These are phyloP conservation scores for Gallinago paraguaiae DNA, from an alignment of 2,113 vertebrate species.

Conservation along the genomic window DNA sequence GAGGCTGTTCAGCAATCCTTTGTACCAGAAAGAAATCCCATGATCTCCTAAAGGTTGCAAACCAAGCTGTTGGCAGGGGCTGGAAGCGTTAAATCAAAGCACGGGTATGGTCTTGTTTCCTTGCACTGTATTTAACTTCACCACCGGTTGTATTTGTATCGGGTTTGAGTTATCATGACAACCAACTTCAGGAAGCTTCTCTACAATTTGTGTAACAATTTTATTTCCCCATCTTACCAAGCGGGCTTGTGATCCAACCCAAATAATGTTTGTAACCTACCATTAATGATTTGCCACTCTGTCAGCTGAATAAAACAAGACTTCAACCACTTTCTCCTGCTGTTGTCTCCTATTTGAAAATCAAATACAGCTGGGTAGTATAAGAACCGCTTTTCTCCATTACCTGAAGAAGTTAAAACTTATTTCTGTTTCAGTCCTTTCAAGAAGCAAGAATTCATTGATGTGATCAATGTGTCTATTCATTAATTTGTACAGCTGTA, in stretches of 20 bases:
- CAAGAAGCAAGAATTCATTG: background rate
- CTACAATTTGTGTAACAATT: constrained; percentile 55
- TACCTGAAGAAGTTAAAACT: background rate
- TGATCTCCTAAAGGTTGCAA: background rate
- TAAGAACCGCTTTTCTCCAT: background rate
- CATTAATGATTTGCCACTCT: constrained; percentile 62
- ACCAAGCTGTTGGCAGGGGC: background rate
- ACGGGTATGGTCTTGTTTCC: background rate
- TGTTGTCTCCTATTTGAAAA: background rate
- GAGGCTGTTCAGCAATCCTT: background rate
- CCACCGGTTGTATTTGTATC: constrained; percentile 56
- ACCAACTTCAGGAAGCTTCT: constrained; percentile 61
- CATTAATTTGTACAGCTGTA: background rate
- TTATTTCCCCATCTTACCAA: constrained; percentile 73
- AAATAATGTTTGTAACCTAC: constrained; percentile 74
- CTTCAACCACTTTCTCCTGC: constrained; percentile 3
- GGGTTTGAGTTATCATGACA: constrained; percentile 60
- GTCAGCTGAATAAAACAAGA: constrained; percentile 77
- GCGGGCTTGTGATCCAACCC: constrained; percentile 68
- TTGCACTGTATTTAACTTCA: constrained; percentile 58
- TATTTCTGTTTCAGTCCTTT: background rate
- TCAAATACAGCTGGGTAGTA: background rate
- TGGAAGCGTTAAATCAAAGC: background rate
- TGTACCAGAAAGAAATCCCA: background rate
- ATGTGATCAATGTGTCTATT: no score